Base-by-base conservation (phyloP, 2,888 invertebrate species). In the Helobdella robusta region DNA sequence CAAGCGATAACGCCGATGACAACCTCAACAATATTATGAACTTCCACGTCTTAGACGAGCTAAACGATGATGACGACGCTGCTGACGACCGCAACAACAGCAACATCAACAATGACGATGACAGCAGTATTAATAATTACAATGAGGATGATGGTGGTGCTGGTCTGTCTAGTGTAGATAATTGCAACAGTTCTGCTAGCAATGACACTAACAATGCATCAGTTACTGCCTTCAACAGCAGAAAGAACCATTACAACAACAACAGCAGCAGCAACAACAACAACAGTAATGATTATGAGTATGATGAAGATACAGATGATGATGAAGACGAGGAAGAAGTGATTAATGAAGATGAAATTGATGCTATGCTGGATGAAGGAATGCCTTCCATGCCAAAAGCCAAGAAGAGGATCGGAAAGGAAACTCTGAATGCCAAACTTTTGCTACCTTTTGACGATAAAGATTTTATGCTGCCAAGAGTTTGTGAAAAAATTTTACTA, bases 321-420 rank as follows among this genome's bases (percentile, higher is more conserved):
- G 63, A 63, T 6, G 44, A 50, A 20, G 66, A 66, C 2, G 63
- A 64, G 4, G 66, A 66, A 32, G 54, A 36, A 15, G 63, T 59
- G 34, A 63, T 68, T 18, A 67, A 67, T 54, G 67, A 67, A 35
- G 68, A 70, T 30, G 71, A 71, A 61, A 70, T 71, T 50, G 68
- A 71, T 58, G 70, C 70, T 0, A 52, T 69, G 69, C 58, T 71
- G 23, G 71, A 71, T 20, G 67, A 68, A 40, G 64, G 64, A 15
- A 54, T 62, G 65, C 59, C 52, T 2, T 25, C 40, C 32, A 59
- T 64, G 59, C 44, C 20, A 34, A 50, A 36, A 36, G 28, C 48
- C 35, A 54, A 52, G 52, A 30, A 54, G 23, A 52, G 54, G 63
- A n/a, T 44, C 34, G 48, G 30, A 28, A 59, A 63, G 35, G 61